Conservation (phyloP, 2,113 vertebrate genomes). For the Strix aluco region DNA sequence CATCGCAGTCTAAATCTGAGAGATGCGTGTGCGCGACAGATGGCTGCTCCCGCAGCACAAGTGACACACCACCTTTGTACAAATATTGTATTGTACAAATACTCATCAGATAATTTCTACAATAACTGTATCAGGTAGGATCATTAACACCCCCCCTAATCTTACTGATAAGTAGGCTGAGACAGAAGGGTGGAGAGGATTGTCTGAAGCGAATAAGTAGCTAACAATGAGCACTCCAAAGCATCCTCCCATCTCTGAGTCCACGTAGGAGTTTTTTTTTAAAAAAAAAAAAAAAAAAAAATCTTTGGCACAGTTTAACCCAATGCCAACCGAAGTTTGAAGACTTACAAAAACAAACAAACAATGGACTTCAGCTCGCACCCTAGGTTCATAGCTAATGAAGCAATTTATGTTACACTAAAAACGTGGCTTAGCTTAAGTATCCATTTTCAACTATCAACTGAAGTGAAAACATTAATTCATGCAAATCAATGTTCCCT, state of each 20-base stretch:
- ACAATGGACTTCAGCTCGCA: neutral
- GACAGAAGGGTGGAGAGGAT: neutral
- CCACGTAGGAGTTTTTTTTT: neutral
- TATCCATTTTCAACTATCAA: conserved; percentile 13
- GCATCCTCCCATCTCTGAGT: neutral
- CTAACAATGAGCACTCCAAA: neutral
- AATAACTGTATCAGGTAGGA: neutral
- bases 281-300: neutral
- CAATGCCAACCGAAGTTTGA: neutral
- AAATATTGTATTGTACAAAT: neutral
- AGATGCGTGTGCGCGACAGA: neutral
- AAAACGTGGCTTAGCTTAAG: neutral
- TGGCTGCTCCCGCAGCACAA: neutral
- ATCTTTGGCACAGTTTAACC: neutral
- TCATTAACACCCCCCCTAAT: neutral
- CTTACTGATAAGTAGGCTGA: neutral
- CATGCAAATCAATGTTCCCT: conserved; percentile 40
- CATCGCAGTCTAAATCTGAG: neutral
- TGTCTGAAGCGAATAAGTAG: neutral
- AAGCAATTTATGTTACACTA: neutral
- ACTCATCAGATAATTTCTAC: neutral
- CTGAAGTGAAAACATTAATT: conserved; percentile 54
- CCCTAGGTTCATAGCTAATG: neutral
- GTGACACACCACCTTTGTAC: neutral
- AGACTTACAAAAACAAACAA: neutral